A percentile compares a stretch with the other conserved stretches of the same genome.
Conservation (phyloP, 2,113 vertebrate species). For the Catharus minimus region DNA sequence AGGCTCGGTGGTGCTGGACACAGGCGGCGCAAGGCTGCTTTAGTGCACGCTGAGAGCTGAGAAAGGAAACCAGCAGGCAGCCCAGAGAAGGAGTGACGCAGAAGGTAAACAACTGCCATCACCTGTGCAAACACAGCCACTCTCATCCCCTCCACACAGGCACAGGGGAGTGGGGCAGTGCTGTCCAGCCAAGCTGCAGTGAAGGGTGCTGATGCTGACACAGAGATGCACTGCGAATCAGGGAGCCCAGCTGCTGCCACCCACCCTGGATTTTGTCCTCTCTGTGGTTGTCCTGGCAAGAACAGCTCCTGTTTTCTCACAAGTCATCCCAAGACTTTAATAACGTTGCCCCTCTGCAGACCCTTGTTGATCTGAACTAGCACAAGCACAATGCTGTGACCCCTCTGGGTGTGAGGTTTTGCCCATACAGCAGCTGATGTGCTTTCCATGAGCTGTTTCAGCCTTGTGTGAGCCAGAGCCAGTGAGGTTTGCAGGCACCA, state of each 20-base stretch:
- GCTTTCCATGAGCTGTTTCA: background rate
- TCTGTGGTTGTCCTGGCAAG: background rate
- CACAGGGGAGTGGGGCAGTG: background rate
- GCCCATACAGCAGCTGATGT: accelerated
- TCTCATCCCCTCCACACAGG: background rate
- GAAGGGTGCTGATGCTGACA: accelerated
- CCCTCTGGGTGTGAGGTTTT: accelerated
- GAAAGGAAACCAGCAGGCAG: background rate
- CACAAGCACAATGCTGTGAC: accelerated
- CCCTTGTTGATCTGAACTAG: background rate
- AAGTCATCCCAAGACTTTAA: background rate
- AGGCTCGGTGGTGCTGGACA: accelerated
- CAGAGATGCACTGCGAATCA: accelerated
- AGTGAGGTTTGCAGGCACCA: background rate
- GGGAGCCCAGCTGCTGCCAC: background rate
- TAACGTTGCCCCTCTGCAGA: background rate
- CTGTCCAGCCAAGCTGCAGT: background rate
- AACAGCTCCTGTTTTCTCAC: background rate
- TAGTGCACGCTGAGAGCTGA: background rate
- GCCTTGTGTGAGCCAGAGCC: accelerated
- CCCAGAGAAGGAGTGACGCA: background rate
- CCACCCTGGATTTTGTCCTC: background rate
- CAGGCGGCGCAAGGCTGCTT: accelerated
- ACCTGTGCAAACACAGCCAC: background rate
- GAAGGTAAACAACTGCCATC: background rate